Conservation (phyloP, 2,797 vertebrate genomes). For the Melopsittacus undulatus region DNA sequence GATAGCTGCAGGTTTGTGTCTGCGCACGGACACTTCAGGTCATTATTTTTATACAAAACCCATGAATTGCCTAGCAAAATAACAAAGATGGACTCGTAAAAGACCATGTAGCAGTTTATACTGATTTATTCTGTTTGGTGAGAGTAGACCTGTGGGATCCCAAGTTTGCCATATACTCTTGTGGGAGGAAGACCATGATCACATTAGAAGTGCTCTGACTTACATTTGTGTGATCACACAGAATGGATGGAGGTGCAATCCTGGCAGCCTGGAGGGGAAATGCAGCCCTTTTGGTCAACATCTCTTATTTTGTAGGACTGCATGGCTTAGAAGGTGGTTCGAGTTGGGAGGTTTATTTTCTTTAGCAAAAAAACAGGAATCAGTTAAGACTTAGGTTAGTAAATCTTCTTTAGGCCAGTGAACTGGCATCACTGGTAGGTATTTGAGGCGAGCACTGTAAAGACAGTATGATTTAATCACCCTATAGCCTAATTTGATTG, state of each 20-base stretch:
- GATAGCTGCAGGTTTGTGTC: slow-evolving; percentile 52
- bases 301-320: neutral
- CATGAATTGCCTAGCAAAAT: neutral
- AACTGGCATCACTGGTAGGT: neutral
- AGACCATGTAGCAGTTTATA: neutral
- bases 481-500: slow-evolving; percentile 35
- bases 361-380: neutral
- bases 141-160: neutral
- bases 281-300: accelerated
- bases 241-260: neutral
- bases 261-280: neutral
- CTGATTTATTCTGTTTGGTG: neutral
- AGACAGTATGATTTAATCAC: slow-evolving; percentile 35
- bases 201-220: neutral
- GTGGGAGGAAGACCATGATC: neutral
- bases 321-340: neutral
- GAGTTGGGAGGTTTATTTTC: neutral
- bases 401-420: neutral
- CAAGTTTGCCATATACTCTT: neutral
- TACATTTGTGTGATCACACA: accelerated
- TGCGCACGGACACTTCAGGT: slow-evolving; percentile 27
- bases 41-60: slow-evolving; percentile 54
- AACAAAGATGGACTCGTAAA: neutral
- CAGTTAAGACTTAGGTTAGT: neutral
- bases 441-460: neutral